These are phyloP conservation scores for Abramis brama DNA, from an alignment of 2,113 vertebrate genomes.

Conservation along the genomic window DNA sequence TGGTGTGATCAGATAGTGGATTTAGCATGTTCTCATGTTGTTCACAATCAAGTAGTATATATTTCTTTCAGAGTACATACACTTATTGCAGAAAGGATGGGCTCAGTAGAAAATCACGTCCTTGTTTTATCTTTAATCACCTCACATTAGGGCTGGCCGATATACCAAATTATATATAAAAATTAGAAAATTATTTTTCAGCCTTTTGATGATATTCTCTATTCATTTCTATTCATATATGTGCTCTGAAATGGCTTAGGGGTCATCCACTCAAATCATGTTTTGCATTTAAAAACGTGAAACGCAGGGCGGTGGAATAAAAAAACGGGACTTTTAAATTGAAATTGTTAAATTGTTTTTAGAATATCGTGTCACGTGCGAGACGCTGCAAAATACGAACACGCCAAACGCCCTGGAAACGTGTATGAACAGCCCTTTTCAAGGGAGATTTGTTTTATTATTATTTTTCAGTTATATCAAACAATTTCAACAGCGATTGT, in stretches of 20 bases:
- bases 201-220: background rate
- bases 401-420: too few species aligned
- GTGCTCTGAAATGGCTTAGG: background rate
- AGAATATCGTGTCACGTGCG: background rate
- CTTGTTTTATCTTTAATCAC: background rate
- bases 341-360: background rate
- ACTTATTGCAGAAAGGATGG: background rate
- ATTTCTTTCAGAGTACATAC: conserved; percentile 17
- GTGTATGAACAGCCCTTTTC: too few species aligned
- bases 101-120: conserved; percentile 43
- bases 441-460: too few species aligned
- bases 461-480: background rate
- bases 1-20: background rate
- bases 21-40: conserved; percentile 31
- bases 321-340: background rate
- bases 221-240: background rate
- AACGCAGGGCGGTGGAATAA: background rate
- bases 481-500: background rate
- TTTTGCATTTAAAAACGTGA: background rate
- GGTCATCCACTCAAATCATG: background rate
- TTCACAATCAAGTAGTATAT: conserved; percentile 15
- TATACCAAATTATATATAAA: background rate
- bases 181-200: background rate
- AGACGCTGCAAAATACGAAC: too few species aligned
- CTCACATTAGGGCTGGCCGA: background rate